Evolutionary conservation across 2,113 vertebrate species (phyloP), one percentile per base, ranked within the genome.

Genomic region (Elephas maximus): DNA sequence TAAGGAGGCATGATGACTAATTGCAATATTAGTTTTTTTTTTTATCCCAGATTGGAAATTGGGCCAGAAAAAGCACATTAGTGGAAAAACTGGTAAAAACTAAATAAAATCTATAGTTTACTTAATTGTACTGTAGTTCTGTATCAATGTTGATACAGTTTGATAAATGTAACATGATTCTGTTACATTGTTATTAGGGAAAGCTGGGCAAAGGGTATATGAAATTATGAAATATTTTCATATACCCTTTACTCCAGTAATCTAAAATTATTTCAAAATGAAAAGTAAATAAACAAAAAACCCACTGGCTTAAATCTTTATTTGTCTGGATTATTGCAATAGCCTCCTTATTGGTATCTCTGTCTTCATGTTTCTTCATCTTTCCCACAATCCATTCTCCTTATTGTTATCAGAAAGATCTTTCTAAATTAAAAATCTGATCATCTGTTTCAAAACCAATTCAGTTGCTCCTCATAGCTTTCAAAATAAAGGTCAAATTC

Each of bases 401-500:
- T 67, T 11, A 15, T 65, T 81, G 24, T 14, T 20, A 71, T 17
- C 28, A 57, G 30, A 84, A 65, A 84, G 14, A 41, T n/a, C 28
- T 80, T 63, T 51, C 30, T 21, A 53, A 86, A 80, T 53, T 37
- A n/a, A 6, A 51, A 37, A 86, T 65, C 23, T 60, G 28, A 37
- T 73, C 23, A 15, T 93, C 26, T 48, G 74, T 37, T 86, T 73
- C 80, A 86, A 57, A 51, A 12, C 15, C 30, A 37, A 44, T n/a
- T 83, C 7, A 90, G n/a, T 53, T 85, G 7, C 33, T 93, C 11
- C 28, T 78, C 28, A 62, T 9, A 17, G 20, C 8, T 90, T 90
- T 90, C 53, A 90, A 90, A 63, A 80, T 45, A 65, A 71, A 96
- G 80, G 80, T 85, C 65, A 86, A 37, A 65, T 45, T 73, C 41